Percentiles rank a stretch among this genome's conserved stretches.
Conservation (phyloP, 2,113 vertebrate genomes). For the Pelvicachromis taeniatus region DNA sequence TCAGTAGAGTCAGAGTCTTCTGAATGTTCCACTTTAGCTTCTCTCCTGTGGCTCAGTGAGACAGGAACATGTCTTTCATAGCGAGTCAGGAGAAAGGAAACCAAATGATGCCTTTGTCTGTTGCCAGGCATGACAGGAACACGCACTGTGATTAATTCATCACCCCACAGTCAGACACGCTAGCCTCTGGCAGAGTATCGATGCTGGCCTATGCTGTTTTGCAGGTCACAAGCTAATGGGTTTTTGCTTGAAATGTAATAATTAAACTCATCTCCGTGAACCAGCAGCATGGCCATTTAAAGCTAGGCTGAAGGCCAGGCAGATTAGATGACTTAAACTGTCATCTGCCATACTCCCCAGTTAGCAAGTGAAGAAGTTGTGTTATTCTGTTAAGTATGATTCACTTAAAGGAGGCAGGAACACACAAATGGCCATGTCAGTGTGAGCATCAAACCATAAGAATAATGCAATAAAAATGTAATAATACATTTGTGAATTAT, state of each 20-base stretch:
- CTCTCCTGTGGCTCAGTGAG: neutral
- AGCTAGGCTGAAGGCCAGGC: constrained; percentile 17
- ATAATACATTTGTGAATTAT: neutral
- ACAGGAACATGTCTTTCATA: neutral
- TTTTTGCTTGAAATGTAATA: constrained; percentile 45
- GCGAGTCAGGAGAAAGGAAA: neutral
- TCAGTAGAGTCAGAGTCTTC: neutral
- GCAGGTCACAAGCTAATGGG: constrained; percentile 48
- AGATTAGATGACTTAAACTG: constrained; percentile 35
- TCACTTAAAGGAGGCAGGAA: neutral
- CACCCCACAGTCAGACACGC: constrained; percentile 16
- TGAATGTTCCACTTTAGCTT: neutral
- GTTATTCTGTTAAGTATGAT: neutral
- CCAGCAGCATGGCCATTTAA: constrained; percentile 5
- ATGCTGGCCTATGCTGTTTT: constrained; percentile 21
- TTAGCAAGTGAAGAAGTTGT: neutral
- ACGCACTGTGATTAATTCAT: constrained; percentile 37
- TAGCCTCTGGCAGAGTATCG: constrained; percentile 5
- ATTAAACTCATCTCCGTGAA: constrained; percentile 35
- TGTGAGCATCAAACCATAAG: neutral
- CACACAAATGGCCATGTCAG: neutral
- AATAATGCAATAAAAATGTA: neutral
- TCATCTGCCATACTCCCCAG: neutral
- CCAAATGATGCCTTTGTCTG: neutral
- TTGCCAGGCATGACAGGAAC: neutral